Conservation (phyloP, 2,888 invertebrate species). For the Drosophila picticornis region DNA sequence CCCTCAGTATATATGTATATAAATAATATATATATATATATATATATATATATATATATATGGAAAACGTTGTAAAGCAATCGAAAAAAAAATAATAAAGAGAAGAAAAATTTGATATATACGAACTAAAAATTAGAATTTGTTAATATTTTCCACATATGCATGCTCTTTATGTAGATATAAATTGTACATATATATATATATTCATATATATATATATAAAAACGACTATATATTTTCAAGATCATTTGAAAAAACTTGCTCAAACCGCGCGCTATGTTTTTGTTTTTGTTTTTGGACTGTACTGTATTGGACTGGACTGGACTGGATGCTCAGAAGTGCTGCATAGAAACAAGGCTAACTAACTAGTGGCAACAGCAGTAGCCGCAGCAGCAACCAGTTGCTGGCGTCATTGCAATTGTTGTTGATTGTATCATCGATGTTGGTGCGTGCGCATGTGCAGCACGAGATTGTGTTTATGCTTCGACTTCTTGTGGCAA, state of each 20-base stretch:
- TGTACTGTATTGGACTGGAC: constrained; percentile 28
- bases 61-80: constrained; percentile 13
- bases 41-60: constrained; percentile 5
- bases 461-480: constrained; percentile 85
- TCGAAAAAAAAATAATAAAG: constrained; percentile 23
- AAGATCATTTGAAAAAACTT: constrained; percentile 84
- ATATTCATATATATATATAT: constrained; percentile 27
- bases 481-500: constrained; percentile 87
- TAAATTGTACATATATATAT: constrained; percentile 25
- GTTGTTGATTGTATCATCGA: constrained; percentile 85
- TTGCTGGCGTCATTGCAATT: constrained; percentile 70
- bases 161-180: constrained; percentile 29
- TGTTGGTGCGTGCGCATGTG: constrained; percentile 86
- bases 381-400: constrained; percentile 39
- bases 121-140: constrained; percentile 40
- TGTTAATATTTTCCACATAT: constrained; percentile 53
- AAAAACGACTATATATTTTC: constrained; percentile 83
- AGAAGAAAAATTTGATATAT: constrained; percentile 18
- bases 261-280: constrained; percentile 45
- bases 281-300: constrained; percentile 44
- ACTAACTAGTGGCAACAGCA: constrained; percentile 51
- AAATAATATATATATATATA: constrained; percentile 7
- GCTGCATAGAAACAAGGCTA: constrained; percentile 48
- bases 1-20: constrained; percentile 5
- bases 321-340: constrained; percentile 19